phyloP scores from a whole-genome alignment of 2,888 invertebrate genomes.

The Brassicogethes aeneus region DNA sequence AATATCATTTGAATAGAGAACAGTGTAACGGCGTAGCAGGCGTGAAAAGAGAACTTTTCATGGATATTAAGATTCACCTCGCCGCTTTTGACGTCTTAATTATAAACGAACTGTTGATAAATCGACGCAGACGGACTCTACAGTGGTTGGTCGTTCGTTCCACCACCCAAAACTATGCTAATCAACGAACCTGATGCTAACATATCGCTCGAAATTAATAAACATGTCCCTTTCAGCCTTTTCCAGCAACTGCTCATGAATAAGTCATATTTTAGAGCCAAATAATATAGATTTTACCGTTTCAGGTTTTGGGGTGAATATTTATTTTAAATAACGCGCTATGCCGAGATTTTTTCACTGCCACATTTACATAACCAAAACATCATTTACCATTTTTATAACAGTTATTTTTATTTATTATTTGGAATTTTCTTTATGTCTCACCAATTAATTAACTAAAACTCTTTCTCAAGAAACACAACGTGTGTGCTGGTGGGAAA shows the following conservation, averaged over 20 bases:
- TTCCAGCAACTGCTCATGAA: not conserved
- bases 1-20: constrained; percentile 15
- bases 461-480: not conserved
- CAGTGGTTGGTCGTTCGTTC: not conserved
- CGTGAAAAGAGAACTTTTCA: constrained; percentile 9
- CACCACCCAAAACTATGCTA: constrained; percentile 26
- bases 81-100: constrained; percentile 25
- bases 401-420: too few relatives aligned
- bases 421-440: too few relatives aligned
- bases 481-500: too few relatives aligned
- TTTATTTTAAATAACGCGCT: too few relatives aligned
- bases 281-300: too few relatives aligned
- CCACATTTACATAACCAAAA: too few relatives aligned
- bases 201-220: constrained; percentile 26
- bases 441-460: not conserved
- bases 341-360: too few relatives aligned
- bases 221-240: constrained; percentile 12
- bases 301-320: too few relatives aligned
- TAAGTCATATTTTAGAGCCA: too few relatives aligned
- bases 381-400: too few relatives aligned
- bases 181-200: constrained; percentile 23
- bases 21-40: not conserved
- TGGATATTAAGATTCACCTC: constrained; percentile 15
- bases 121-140: constrained; percentile 17
- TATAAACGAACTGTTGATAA: constrained; percentile 26